Evolutionary conservation across 2,113 vertebrate genomes (phyloP), one percentile per base, ranked within the genome.

Genomic region (Rafetus swinhoei): DNA sequence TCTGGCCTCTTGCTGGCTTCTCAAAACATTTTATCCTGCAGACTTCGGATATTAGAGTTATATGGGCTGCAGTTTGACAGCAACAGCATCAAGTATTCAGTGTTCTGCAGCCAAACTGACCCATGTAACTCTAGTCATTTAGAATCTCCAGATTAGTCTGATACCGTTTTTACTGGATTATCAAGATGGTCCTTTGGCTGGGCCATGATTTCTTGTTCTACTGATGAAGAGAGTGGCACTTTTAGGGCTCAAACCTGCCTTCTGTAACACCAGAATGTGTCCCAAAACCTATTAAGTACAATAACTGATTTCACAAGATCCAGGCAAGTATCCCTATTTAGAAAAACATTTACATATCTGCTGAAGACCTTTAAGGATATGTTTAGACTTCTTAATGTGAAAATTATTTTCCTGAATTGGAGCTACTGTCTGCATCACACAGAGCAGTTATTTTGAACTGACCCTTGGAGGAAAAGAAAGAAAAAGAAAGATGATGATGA

Each of bases 271-370:
- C 74, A 86, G n/a, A 29, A 24, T 21, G 5, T 72, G n/a, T 16
- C 53, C 3, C 88, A 54, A 83, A 16, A 8, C 80, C 53, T 89
- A 3, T 54, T 10, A 56, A 79, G 18, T 50, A 19, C 72, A 81
- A 39, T 83, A 21, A 74, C 92, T 89, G 87, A 85, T 82, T 90
- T 92, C 45, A 39, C 39, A 86, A 86, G 50, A 53, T 82, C 91
- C 35, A 80, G 65, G 69, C 35, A 88, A 84, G 35, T 10, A n/a
- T 15, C 54, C 10, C 1, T 77, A 84, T 88, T 77, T 25, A 79
- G 81, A 91, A 95, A 82, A 2, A 9, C 11, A 45, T 25, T 45
- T 76, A 6, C 1, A 9, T 18, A 4, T n/a, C 18, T 54, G 88
- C 60, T 81, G 59, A 86, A 86, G 12, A 86, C 1, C 4, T 83